phyloP scores from a whole-genome alignment of 1,140 invertebrate genomes.

The Megalopta genalis region DNA sequence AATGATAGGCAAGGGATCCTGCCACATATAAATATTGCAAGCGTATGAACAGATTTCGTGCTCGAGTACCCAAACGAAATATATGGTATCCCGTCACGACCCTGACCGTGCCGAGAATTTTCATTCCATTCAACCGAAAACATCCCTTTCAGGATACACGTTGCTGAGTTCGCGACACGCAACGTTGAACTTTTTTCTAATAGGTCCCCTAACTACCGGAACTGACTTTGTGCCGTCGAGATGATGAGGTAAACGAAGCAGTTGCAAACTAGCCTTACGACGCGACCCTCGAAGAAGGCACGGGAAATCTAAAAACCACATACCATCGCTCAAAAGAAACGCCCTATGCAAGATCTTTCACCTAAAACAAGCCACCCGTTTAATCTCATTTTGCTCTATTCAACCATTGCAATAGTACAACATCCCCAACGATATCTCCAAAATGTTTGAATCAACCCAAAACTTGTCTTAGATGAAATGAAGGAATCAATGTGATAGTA shows the following conservation, averaged over 20 bases:
- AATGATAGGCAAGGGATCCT: not conserved
- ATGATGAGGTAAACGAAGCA: not conserved
- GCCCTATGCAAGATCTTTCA: too few species aligned
- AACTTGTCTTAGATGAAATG: too few species aligned
- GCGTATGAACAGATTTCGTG: constrained; percentile 43
- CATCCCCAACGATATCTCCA: too few species aligned
- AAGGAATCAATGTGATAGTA: too few species aligned
- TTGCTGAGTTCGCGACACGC: not conserved
- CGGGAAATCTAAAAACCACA: not conserved
- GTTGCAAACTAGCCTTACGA: not conserved
- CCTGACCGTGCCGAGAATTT: constrained; percentile 30
- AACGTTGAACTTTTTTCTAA: constrained; percentile 16
- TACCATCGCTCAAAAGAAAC: too few species aligned
- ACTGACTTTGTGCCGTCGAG: constrained; percentile 7
- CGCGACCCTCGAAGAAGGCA: not conserved
- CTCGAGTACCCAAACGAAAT: constrained; percentile 38
- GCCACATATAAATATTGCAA: constrained; percentile 28
- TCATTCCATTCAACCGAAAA: constrained; percentile 20
- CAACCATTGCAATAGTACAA: too few species aligned
- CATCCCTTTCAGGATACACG: constrained; percentile 2
- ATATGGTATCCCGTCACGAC: constrained; percentile 12
- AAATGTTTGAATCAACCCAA: too few species aligned
- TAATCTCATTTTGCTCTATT: too few species aligned
- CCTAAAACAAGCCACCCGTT: too few species aligned
- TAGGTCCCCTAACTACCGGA: not conserved